A percentile compares a stretch with the other conserved stretches of the same genome.
Conservation (phyloP, 2,797 vertebrate genomes). For the Dermochelys coriacea region DNA sequence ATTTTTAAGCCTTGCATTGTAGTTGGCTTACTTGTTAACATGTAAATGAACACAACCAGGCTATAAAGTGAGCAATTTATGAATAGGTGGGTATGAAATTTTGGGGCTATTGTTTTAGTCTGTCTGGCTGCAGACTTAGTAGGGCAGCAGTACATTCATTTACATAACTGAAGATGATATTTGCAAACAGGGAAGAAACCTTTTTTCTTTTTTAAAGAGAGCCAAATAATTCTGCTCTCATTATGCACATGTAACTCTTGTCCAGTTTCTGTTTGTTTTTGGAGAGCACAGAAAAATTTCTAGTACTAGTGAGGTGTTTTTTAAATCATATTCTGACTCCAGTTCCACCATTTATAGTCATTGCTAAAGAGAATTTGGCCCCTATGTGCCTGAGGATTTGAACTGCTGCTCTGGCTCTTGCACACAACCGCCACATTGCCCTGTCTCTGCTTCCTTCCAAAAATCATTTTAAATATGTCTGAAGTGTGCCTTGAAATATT, state of each 20-base stretch:
- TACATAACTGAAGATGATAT: constrained; percentile 2
- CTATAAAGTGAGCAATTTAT: constrained; percentile 24
- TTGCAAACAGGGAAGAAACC: background rate
- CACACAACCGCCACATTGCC: background rate
- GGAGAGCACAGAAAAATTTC: background rate
- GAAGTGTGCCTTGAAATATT: background rate
- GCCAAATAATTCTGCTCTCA: background rate
- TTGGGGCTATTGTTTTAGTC: constrained; percentile 42
- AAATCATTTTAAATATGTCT: background rate
- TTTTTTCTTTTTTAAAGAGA: constrained; percentile 5
- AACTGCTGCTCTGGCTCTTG: background rate
- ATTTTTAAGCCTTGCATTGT: background rate
- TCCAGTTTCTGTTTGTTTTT: background rate
- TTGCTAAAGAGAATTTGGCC: background rate
- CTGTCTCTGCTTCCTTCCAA: background rate
- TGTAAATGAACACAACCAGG: constrained; percentile 60
- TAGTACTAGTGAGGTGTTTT: background rate
- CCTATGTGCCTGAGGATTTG: background rate
- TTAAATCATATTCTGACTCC: background rate
- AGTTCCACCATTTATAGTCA: background rate
- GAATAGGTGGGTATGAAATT: constrained; percentile 45
- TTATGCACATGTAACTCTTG: background rate
- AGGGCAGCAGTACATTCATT: background rate
- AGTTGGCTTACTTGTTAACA: constrained; percentile 44
- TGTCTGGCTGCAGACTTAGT: background rate